Conservation (phyloP, 2,888 invertebrate species). For the Polia nebulosa region DNA sequence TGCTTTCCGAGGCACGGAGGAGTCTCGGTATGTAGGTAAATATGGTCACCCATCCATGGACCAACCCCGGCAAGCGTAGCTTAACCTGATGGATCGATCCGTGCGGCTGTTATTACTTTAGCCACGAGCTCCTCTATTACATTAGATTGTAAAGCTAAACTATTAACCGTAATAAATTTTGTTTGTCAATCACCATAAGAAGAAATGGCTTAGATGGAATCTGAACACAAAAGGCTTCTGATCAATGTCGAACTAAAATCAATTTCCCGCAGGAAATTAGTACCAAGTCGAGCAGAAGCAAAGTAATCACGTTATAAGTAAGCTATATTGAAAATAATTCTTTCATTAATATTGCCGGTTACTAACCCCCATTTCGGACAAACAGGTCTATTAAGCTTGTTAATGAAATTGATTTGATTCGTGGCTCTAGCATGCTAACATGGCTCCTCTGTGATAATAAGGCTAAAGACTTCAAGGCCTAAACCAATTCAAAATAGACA, state of each 20-base stretch:
- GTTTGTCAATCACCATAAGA: slow-evolving; percentile 12
- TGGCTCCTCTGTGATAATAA: slow-evolving; percentile 16
- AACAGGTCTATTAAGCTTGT: slow-evolving; percentile 1
- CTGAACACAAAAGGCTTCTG: slow-evolving; percentile 31
- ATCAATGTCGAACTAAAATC: slow-evolving; percentile 44
- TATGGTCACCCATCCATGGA: too few relatives aligned
- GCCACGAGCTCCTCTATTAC: too few relatives aligned
- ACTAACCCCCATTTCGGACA: slow-evolving; percentile 9
- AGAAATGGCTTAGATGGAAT: slow-evolving; percentile 11
- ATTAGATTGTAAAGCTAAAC: background rate
- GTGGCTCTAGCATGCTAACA: slow-evolving; percentile 8
- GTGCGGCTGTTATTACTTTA: too few relatives aligned
- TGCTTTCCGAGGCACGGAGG: too few relatives aligned
- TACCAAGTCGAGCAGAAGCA: slow-evolving; percentile 20
- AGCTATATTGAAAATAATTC: slow-evolving; percentile 27
- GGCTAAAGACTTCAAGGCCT: slow-evolving; percentile 18
- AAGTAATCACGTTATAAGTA: slow-evolving; percentile 23
- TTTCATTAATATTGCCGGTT: slow-evolving; percentile 8
- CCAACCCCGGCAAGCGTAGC: too few relatives aligned
- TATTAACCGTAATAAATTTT: background rate
- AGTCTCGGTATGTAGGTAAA: too few relatives aligned
- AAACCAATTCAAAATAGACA: background rate
- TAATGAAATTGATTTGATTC: slow-evolving; percentile 20
- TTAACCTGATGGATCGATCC: too few relatives aligned
- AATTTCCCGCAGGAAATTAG: slow-evolving; percentile 60